Evolutionary conservation across 2,797 vertebrate species (phyloP).

Genomic region (Pristis pectinata): DNA sequence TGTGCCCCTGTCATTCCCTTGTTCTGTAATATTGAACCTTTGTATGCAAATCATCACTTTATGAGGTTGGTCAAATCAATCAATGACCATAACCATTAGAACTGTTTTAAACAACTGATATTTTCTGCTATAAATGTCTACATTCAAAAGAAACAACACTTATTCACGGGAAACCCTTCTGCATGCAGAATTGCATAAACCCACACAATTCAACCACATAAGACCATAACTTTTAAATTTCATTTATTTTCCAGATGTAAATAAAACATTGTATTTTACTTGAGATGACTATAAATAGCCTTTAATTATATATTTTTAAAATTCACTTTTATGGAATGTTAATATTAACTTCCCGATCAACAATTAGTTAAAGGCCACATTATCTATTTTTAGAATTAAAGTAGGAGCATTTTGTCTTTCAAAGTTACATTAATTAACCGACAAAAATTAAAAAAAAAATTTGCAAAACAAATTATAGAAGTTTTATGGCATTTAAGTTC

Average conservation of each 20-base stretch:
- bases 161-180: not conserved
- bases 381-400: not conserved
- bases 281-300: not conserved
- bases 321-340: not conserved
- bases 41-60: not conserved
- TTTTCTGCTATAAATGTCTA: not conserved
- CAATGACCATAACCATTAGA: not conserved
- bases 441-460: not conserved
- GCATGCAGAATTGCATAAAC: not conserved
- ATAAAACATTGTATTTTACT: not conserved
- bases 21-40: not conserved
- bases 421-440: not conserved
- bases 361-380: not conserved
- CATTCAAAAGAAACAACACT: not conserved
- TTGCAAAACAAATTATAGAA: not conserved
- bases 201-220: not conserved
- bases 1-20: not conserved
- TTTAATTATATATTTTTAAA: not conserved
- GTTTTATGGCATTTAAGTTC: not conserved
- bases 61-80: slow-evolving; percentile 24
- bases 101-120: not conserved
- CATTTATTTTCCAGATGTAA: not conserved
- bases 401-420: not conserved
- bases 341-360: not conserved
- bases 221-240: not conserved